Evolutionary conservation across 1,140 invertebrate species (phyloP).

Genomic region (Zaprionus tsacasi): DNA sequence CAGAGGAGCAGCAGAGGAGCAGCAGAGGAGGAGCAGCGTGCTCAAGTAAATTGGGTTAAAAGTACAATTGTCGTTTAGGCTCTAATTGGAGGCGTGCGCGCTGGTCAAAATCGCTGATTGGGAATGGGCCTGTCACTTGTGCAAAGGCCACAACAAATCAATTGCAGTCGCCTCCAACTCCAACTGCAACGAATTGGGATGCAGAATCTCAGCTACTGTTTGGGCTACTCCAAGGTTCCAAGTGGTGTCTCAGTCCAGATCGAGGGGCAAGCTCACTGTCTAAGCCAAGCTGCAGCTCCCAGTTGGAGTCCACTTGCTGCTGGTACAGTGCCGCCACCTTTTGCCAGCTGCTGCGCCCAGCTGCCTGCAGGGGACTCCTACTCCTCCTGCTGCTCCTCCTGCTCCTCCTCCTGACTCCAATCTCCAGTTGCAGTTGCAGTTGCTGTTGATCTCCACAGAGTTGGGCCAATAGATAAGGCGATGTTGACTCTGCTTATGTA

Average conservation of each 20-base stretch:
- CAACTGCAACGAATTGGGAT: slow-evolving; percentile 8
- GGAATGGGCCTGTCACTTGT: slow-evolving; percentile 72
- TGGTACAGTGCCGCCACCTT: slow-evolving; percentile 77
- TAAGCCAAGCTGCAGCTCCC: slow-evolving; percentile 18
- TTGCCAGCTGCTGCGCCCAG: slow-evolving; percentile 64
- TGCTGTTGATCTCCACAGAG: slow-evolving; percentile 56
- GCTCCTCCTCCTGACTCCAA: slow-evolving; percentile 6
- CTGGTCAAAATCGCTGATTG: slow-evolving; percentile 68
- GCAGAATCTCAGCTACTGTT: slow-evolving; percentile 67
- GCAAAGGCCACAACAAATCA: slow-evolving; percentile 77
- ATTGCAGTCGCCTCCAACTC: slow-evolving; percentile 44
- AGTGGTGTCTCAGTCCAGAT: slow-evolving; percentile 12
- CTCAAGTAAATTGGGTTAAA: slow-evolving; percentile 76
- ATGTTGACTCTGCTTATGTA: slow-evolving; percentile 75
- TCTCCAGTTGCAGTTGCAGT: slow-evolving; percentile 12
- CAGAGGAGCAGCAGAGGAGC: no score
- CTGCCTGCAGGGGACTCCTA: slow-evolving; percentile 20
- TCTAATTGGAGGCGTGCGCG: slow-evolving; percentile 79
- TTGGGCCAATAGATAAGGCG: slow-evolving; percentile 72
- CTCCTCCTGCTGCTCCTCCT: neutral
- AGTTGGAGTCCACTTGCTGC: slow-evolving; percentile 37
- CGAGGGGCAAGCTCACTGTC: slow-evolving; percentile 17
- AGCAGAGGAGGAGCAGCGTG: slow-evolving; percentile 10
- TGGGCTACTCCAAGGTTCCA: slow-evolving; percentile 14
- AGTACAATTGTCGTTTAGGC: slow-evolving; percentile 80